Evolutionary conservation across 1,140 invertebrate species (phyloP).

Genomic region (Drosophila kanapiae): DNA sequence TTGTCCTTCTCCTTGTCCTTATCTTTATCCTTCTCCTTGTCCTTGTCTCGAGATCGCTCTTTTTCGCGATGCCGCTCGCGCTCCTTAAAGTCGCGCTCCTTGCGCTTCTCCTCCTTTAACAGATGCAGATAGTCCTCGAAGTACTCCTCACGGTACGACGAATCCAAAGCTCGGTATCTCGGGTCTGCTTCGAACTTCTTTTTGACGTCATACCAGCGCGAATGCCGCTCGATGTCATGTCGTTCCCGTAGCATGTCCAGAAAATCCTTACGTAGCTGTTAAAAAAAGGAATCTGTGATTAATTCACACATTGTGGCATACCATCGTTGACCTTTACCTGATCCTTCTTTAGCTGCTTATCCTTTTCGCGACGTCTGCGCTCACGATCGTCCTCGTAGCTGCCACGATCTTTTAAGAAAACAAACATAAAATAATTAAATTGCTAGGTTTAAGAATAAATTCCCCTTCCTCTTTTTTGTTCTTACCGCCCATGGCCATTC

Average conservation of each 20-base stretch:
- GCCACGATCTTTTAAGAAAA: slow-evolving; percentile 27
- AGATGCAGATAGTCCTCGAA: slow-evolving; percentile 96
- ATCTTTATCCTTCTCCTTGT: slow-evolving; percentile 82
- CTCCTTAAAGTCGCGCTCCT: slow-evolving; percentile 77
- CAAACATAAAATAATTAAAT: not conserved
- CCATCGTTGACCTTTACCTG: slow-evolving; percentile 25
- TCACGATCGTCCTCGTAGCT: slow-evolving; percentile 85
- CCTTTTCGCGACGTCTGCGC: slow-evolving; percentile 61
- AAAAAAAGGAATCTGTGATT: not conserved
- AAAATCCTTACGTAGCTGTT: slow-evolving; percentile 96
- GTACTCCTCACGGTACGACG: slow-evolving; percentile 94
- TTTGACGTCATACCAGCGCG: slow-evolving; percentile 97
- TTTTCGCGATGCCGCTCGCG: slow-evolving; percentile 82
- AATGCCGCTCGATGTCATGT: slow-evolving; percentile 93
- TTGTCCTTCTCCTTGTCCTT: slow-evolving; percentile 52
- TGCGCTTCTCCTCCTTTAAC: slow-evolving; percentile 92
- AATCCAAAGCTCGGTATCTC: slow-evolving; percentile 96
- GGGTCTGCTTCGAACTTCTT: slow-evolving; percentile 96
- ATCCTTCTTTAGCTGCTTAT: slow-evolving; percentile 68
- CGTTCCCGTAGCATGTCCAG: slow-evolving; percentile 89
- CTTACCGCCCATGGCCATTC: slow-evolving; percentile 57
- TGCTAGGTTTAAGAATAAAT: slow-evolving; percentile 5
- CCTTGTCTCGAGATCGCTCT: slow-evolving; percentile 61
- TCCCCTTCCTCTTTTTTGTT: slow-evolving; percentile 16
- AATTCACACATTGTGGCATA: not conserved